Conservation (phyloP, 2,797 vertebrate genomes). For the Chromis chromis region DNA sequence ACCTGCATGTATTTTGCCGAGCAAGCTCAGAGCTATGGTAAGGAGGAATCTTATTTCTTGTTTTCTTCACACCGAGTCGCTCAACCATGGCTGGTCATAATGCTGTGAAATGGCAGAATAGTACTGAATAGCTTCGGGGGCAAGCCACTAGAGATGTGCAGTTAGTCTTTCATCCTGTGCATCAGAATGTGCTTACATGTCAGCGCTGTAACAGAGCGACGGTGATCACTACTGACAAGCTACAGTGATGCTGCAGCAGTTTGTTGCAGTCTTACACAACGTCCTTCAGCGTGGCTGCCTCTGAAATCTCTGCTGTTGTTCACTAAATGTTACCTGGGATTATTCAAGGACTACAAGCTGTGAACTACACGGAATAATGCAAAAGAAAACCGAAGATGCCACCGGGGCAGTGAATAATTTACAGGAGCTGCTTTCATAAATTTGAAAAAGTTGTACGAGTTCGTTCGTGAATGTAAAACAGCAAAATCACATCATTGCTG, state of each 20-base stretch:
- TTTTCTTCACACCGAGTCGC: conserved; percentile 28
- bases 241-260: conserved; percentile 74
- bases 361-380: conserved; percentile 23
- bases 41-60: conserved; percentile 29
- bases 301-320: conserved; percentile 49
- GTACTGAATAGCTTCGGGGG: conserved; percentile 50
- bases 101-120: conserved; percentile 61
- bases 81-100: conserved; percentile 14
- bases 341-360: conserved; percentile 56
- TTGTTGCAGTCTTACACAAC: conserved; percentile 67
- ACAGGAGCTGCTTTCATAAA: conserved; percentile 39
- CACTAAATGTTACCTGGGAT: conserved; percentile 64
- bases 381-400: conserved; percentile 36
- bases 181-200: conserved; percentile 77
- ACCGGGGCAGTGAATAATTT: conserved; percentile 58
- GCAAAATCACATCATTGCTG: neutral
- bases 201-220: conserved; percentile 61
- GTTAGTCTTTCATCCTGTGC: conserved; percentile 67
- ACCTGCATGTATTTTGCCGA: conserved; percentile 4
- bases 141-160: conserved; percentile 67
- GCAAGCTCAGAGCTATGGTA: neutral
- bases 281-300: conserved; percentile 53
- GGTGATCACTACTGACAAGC: conserved; percentile 80
- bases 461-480: conserved; percentile 25
- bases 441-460: conserved; percentile 39